Base-by-base conservation (phyloP, 2,113 vertebrate species). In the Albula glossodonta region DNA sequence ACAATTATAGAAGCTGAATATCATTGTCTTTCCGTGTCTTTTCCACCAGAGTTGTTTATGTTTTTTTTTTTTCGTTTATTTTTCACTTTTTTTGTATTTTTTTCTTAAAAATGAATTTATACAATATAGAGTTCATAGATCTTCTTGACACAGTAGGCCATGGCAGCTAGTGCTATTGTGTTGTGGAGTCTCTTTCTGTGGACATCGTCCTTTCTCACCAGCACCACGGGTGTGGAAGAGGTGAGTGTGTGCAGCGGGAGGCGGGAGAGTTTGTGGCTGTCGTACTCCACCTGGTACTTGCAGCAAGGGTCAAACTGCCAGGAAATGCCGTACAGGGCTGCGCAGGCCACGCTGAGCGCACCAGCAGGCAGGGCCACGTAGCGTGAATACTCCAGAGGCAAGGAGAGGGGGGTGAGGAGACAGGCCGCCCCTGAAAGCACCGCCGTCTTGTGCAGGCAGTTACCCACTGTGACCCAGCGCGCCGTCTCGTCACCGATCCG, bases 171-270 rank as follows among this genome's bases (percentile, higher is more conserved):
- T 82, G 98, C 98, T 97, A 99, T 97, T 88, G 98, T 99, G 93
- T 99, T 99, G 91, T 99, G 98, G 94, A 99, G 97, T 99, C 98
- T 99, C 97, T 99, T 99, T 96, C 98, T 98, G 96, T 99, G 97
- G 95, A 99, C 88, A 94, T 99, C 98, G 90, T 99, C 98, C 95
- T 98, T 98, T 92, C 98, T 97, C 93, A 99, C 98, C 96, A 99
- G 95, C 87, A 99, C 98, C 94, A 99, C 98, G 0, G 98, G 98
- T 2, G 97, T 96, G 91, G 98, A 99, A 83, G 98, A 98, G 92
- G 97, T 99, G 95, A 99, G 98, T 22, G 98, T 99, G 95, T 99
- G 98, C 96, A 99, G 96, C 86, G 99, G 99, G 94, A 99, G 96
- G 90, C 97, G 97, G 2, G 98, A 99, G 80, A 99, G 97, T 98